Conservation (phyloP, 2,888 invertebrate species). For the Mimas tiliae region DNA sequence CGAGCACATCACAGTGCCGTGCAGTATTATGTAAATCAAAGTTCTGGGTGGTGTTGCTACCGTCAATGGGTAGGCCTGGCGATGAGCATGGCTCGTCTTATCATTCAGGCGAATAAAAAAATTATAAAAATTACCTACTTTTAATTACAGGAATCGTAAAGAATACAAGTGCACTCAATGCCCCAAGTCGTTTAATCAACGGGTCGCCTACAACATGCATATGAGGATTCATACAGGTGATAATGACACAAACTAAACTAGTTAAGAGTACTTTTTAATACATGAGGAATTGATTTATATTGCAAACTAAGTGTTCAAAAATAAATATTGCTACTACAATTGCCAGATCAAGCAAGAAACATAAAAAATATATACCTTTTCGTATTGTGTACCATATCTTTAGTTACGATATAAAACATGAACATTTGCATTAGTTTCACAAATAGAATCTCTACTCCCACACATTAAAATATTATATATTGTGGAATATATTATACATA, state of each 20-base stretch:
- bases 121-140: not conserved
- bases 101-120: not conserved
- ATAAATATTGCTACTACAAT: not conserved
- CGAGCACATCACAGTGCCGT: too few species aligned
- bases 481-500: not conserved
- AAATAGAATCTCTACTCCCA: not conserved
- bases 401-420: not conserved
- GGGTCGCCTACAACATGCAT: slow-evolving; percentile 95
- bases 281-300: too few species aligned
- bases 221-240: slow-evolving; percentile 91
- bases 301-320: slow-evolving; percentile 1
- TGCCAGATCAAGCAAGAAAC: not conserved
- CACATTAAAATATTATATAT: not conserved
- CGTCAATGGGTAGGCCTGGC: too few species aligned
- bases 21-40: too few species aligned
- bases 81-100: too few species aligned
- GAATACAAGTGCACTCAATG: slow-evolving; percentile 92
- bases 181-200: slow-evolving; percentile 93
- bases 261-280: slow-evolving; percentile 10
- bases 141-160: slow-evolving; percentile 86
- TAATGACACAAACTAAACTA: too few species aligned
- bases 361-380: not conserved
- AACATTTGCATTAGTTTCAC: not conserved
- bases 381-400: not conserved
- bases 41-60: too few species aligned